Base-by-base conservation (phyloP, 2,888 invertebrate genomes). In the Pyrrhia umbra region DNA sequence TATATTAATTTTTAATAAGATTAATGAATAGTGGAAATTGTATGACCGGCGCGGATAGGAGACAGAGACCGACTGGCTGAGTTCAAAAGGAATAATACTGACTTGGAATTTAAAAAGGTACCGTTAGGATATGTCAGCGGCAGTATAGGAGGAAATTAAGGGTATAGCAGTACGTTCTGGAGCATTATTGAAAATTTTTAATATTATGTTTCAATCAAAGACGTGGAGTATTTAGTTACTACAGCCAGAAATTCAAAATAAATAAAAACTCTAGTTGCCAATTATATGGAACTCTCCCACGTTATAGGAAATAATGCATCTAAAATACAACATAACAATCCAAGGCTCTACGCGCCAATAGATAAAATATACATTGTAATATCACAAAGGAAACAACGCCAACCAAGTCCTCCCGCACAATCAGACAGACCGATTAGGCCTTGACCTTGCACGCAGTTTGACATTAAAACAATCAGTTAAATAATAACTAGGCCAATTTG, bases 301-400 rank as follows among this genome's bases (percentile, higher is more conserved):
- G n/a, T n/a, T n/a, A n/a, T n/a, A n/a, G n/a, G n/a, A n/a, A n/a
- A n/a, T n/a, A n/a, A n/a, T n/a, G n/a, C n/a, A n/a, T n/a, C n/a
- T n/a, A n/a, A n/a, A n/a, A n/a, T n/a, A n/a, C 42, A 61, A 15
- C 46, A 42, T 20, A 61, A 61, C 23, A 62, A 62, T 50, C 50
- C 55, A 43, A 56, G 50, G 23, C 34, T 62, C 23, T 62, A 62
- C 37, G 47, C 50, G 34, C 42, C 55, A 27, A 49, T 50, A 49
- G 27, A 45, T 49, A 62, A 61, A 61, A 46, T 56, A 34, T 62
- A 50, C 40, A 56, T 57, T 40, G 50, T 51, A 46, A 47, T 63
- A 51, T 46, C 57, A 43, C 62, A 50, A 45, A 51, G 50, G 46
- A 57, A 49, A 49, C 34, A 34, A 49, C 4, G 30, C 56, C 50